Evolutionary conservation across 2,888 invertebrate species (phyloP).

Genomic region (Norana najaformis): DNA sequence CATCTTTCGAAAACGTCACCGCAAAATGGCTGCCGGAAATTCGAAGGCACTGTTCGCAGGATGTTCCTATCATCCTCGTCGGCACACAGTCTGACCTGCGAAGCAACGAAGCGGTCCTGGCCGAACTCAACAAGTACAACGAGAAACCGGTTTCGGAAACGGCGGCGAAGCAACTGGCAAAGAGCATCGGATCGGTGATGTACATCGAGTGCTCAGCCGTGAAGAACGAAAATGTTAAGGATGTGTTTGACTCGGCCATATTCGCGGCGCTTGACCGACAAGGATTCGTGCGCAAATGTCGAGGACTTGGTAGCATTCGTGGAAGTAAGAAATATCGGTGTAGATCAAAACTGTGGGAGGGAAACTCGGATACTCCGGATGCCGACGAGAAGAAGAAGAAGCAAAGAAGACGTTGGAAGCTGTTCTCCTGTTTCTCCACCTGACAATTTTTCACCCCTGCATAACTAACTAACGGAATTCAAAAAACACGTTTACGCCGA

Average conservation of each 20-base stretch:
- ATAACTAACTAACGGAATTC: neutral
- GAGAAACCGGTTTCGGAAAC: constrained; percentile 9
- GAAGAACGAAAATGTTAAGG: neutral
- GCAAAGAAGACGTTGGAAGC: neutral
- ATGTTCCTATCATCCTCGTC: constrained; percentile 68
- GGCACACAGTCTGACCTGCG: constrained; percentile 64
- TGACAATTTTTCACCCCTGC: neutral
- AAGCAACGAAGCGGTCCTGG: neutral
- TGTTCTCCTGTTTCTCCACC: constrained; percentile 17
- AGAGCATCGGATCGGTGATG: neutral
- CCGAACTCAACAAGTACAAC: neutral
- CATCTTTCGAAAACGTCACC: constrained; percentile 81
- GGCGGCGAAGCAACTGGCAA: neutral
- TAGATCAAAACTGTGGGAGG: constrained; percentile 22
- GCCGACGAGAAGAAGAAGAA: constrained; percentile 9
- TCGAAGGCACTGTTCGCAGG: constrained; percentile 60
- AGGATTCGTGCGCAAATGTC: constrained; percentile 28
- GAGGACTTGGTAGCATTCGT: constrained; percentile 15
- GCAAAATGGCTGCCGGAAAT: constrained; percentile 86
- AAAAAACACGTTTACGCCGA: neutral
- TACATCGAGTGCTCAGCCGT: constrained; percentile 27
- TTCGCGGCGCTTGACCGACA: constrained; percentile 64
- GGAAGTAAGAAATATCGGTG: constrained; percentile 23
- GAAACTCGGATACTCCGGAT: neutral
- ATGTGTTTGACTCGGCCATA: constrained; percentile 86